These are phyloP conservation scores for Cataglyphis altisquamis DNA, from an alignment of 2,888 invertebrate species.

Conservation along the genomic window DNA sequence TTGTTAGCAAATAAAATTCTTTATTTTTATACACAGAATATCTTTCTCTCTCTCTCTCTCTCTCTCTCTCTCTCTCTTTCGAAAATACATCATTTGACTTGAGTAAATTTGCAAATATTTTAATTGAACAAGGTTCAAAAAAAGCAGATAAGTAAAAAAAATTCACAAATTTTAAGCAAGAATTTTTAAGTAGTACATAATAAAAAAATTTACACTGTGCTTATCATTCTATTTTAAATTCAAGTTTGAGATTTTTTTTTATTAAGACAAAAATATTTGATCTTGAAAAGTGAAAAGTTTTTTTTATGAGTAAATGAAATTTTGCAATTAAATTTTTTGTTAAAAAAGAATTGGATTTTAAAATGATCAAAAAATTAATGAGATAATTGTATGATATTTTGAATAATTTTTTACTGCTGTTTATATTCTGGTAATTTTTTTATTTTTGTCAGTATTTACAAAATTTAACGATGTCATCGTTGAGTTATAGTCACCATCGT, in stretches of 20 bases:
- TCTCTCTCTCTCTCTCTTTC: too few relatives aligned
- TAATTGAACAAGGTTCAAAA: not conserved
- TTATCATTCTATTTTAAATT: not conserved
- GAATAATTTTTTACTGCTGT: not conserved
- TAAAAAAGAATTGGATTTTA: not conserved
- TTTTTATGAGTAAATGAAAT: not conserved
- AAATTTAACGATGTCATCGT: not conserved
- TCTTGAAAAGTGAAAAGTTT: not conserved
- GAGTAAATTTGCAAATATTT: not conserved
- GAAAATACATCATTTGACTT: not conserved
- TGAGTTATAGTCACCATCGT: not conserved
- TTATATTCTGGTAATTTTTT: not conserved
- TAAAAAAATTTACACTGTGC: not conserved
- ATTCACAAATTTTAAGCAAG: not conserved
- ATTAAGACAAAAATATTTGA: not conserved
- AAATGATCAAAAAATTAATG: not conserved
- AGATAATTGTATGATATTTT: not conserved
- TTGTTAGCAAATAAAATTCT: constrained; percentile 25
- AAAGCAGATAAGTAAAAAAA: not conserved
- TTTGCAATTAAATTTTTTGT: not conserved
- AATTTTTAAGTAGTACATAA: not conserved
- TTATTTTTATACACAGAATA: not conserved
- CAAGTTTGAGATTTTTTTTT: not conserved
- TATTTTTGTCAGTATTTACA: not conserved
- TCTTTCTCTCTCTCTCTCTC: not conserved